Conservation (phyloP, 2,113 vertebrate species). For the Gavia stellata region DNA sequence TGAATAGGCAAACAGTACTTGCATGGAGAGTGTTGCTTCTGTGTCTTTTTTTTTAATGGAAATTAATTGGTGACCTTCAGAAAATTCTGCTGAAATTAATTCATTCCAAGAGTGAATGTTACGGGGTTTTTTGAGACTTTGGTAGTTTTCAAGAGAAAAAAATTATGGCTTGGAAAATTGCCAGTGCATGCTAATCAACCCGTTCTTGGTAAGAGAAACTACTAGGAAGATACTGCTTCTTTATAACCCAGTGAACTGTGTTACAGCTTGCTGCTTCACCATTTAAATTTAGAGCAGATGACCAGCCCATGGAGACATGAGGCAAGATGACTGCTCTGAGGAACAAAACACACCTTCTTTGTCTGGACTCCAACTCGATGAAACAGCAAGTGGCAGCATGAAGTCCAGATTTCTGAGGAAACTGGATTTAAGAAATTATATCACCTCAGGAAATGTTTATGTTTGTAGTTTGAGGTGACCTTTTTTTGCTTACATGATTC, state of each 20-base stretch:
- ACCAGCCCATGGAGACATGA: neutral
- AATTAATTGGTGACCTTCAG: neutral
- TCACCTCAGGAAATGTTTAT: neutral
- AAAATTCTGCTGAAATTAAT: neutral
- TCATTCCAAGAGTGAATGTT: neutral
- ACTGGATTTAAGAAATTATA: neutral
- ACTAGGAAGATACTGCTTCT: neutral
- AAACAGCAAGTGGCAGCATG: neutral
- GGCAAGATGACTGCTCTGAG: neutral
- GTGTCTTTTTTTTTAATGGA: neutral
- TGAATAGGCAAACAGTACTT: neutral
- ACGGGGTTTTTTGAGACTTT: rapidly evolving
- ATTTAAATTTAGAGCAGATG: neutral
- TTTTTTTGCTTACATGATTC: neutral
- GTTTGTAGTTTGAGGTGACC: neutral
- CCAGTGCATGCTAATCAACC: neutral
- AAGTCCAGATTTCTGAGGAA: neutral
- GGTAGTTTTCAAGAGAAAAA: neutral
- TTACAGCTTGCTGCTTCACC: neutral
- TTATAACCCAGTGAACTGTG: neutral
- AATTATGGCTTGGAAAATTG: neutral
- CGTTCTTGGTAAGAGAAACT: neutral
- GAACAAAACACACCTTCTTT: neutral
- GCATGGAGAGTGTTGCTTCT: neutral
- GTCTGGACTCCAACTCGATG: neutral